A percentile compares a stretch with the other conserved stretches of the same genome.
Conservation (phyloP, 1,140 invertebrate genomes). For the Cydia pomonella region DNA sequence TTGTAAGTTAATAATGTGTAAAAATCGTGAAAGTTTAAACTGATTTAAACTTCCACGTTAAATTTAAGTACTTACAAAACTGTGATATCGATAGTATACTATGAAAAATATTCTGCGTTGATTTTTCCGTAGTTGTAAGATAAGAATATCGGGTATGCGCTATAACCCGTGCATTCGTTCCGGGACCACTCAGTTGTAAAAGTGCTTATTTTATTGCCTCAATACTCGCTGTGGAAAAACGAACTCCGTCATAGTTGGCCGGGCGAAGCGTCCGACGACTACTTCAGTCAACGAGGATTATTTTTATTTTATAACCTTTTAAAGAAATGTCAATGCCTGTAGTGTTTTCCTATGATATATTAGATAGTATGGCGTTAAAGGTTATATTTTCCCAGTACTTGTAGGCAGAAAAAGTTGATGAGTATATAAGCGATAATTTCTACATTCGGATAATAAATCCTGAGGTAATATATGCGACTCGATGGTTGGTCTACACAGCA, state of each 20-base stretch:
- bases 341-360: no score
- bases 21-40: no score
- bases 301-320: neutral
- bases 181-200: constrained; percentile 54
- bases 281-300: neutral
- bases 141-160: constrained; percentile 52
- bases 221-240: constrained; percentile 48
- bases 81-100: neutral
- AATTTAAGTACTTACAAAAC: no score
- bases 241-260: constrained; percentile 44
- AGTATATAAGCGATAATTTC: no score
- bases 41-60: no score
- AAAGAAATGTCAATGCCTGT: neutral
- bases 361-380: no score
- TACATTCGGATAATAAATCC: no score
- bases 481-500: neutral
- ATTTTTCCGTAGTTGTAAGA: constrained; percentile 49
- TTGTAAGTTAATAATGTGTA: no score
- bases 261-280: constrained; percentile 5
- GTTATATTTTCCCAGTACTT: neutral
- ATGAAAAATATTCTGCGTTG: constrained; percentile 40
- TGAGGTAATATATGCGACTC: neutral
- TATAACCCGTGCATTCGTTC: constrained; percentile 53
- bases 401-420: neutral
- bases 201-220: constrained; percentile 59